Base-by-base conservation (phyloP, 2,113 vertebrate genomes). In the Crotalus viridis region DNA sequence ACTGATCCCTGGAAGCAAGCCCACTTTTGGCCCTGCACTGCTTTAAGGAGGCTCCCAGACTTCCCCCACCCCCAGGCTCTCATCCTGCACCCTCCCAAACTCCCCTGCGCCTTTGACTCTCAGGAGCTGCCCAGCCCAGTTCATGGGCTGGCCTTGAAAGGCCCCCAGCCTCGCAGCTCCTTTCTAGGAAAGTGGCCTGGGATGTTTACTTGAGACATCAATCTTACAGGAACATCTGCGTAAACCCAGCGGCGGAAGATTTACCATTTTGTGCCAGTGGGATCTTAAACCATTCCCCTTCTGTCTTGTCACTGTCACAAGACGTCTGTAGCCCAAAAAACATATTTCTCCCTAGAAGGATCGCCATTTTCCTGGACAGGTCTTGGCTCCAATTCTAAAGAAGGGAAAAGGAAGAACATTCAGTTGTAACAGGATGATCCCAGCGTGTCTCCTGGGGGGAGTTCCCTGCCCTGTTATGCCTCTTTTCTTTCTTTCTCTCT, bases 321-420 rank as follows among this genome's bases (percentile, higher is more conserved):
- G 95, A 90, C 1, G 89, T 95, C 85, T 94, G 95, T 89, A 96
- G 95, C 93, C n/a, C 91, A 88, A 97, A 93, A 33, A 8, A 2
- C 89, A 94, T 61, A 81, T 95, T 93, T 94, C 94, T 46, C 28
- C 93, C 89, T 87, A 96, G 9, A 90, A 5, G 19, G 0, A 0
- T 54, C 0, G 91, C 69, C 0, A 57, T 93, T 91, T 94, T 94
- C 0, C 94, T 95, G 51, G 92, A 95, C 0, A 0, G 48, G 2
- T 0, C 90, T 85, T 48, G 94, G 10, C n/a, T 81, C 94, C 95
- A 96, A 1, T 26, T 0, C 97, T 97, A 89, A 0, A 1, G n/a
- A 90, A 89, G 88, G 64, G 5, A 64, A 4, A 1, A 21, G 26
- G 0, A 51, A 43, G 33, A 19, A 8, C 33, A 21, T 81, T 43